Evolutionary conservation across 2,888 invertebrate genomes (phyloP).

Genomic region (Empis stercorea): DNA sequence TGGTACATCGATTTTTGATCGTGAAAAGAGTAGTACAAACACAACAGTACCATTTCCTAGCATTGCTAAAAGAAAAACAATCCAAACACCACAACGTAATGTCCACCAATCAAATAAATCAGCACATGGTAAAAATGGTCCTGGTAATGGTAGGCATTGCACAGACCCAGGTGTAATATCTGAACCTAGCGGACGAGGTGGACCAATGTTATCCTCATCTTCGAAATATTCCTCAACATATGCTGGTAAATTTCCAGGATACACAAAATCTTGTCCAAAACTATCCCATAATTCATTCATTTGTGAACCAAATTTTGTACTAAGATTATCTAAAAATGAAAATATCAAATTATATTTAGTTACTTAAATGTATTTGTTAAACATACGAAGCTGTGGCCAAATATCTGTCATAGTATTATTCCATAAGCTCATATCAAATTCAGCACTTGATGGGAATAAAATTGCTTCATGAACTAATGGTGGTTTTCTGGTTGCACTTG

Average conservation of each 20-base stretch:
- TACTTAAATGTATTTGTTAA: not conserved
- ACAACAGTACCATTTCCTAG: constrained; percentile 94
- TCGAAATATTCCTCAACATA: constrained; percentile 63
- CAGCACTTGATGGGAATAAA: constrained; percentile 54
- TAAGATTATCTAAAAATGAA: constrained; percentile 49
- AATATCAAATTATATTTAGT: not conserved
- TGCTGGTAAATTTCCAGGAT: constrained; percentile 54
- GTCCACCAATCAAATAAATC: constrained; percentile 98
- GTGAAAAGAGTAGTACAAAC: constrained; percentile 79
- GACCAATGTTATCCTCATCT: constrained; percentile 37
- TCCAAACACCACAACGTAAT: constrained; percentile 91
- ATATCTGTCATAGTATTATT: constrained; percentile 64
- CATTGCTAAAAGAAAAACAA: constrained; percentile 88
- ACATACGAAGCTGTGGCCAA: constrained; percentile 68
- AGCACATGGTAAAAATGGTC: constrained; percentile 88
- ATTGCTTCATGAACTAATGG: constrained; percentile 47
- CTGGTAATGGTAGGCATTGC: constrained; percentile 74
- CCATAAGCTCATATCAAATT: constrained; percentile 65
- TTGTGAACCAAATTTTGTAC: constrained; percentile 55
- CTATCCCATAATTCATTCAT: constrained; percentile 58
- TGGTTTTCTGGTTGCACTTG: constrained; percentile 38
- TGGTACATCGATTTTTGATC: constrained; percentile 92
- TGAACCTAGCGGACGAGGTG: constrained; percentile 17
- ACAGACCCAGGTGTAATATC: constrained; percentile 31
- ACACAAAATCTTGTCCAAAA: constrained; percentile 54